phyloP scores from a whole-genome alignment of 2,888 invertebrate species.

The Eilema griseolum region DNA sequence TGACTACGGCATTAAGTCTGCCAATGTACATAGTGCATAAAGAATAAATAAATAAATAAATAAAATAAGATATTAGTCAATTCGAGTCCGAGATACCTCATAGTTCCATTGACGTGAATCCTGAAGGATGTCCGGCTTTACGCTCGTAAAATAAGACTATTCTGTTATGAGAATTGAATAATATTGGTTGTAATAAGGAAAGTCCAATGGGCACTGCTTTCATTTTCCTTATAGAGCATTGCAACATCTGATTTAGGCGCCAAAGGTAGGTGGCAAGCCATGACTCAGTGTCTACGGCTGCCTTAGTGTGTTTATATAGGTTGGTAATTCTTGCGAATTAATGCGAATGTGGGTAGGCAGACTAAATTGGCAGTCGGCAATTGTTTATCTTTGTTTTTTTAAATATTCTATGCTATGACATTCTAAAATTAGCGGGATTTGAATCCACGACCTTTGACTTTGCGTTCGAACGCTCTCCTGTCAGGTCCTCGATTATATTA shows the following conservation, averaged over 20 bases:
- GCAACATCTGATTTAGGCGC: conserved; percentile 12
- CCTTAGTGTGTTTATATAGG: conserved; percentile 1
- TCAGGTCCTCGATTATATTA: too few relatives aligned
- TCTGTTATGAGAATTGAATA: conserved; percentile 13
- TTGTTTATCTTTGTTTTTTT: too few relatives aligned
- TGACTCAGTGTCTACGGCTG: conserved; percentile 17
- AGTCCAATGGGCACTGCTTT: conserved; percentile 14
- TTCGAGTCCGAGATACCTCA: neutral
- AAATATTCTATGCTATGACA: too few relatives aligned
- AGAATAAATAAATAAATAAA: too few relatives aligned
- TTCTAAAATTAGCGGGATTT: too few relatives aligned
- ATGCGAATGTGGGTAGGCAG: neutral
- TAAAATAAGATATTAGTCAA: neutral
- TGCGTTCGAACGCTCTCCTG: too few relatives aligned
- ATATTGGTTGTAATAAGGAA: conserved; percentile 13
- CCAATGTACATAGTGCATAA: too few relatives aligned
- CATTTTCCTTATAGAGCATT: conserved; percentile 22
- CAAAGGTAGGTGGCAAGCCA: conserved; percentile 9
- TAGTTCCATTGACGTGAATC: neutral
- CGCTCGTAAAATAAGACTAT: neutral
- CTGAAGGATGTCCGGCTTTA: neutral
- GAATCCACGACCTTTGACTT: too few relatives aligned
- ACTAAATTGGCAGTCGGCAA: neutral
- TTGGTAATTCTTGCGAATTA: too few relatives aligned
- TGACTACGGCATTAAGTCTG: too few relatives aligned